A percentile compares a stretch with the other conserved stretches of the same genome.
phyloP scores from a whole-genome alignment of 1,140 invertebrate genomes.

The Drosophila watanabei region DNA sequence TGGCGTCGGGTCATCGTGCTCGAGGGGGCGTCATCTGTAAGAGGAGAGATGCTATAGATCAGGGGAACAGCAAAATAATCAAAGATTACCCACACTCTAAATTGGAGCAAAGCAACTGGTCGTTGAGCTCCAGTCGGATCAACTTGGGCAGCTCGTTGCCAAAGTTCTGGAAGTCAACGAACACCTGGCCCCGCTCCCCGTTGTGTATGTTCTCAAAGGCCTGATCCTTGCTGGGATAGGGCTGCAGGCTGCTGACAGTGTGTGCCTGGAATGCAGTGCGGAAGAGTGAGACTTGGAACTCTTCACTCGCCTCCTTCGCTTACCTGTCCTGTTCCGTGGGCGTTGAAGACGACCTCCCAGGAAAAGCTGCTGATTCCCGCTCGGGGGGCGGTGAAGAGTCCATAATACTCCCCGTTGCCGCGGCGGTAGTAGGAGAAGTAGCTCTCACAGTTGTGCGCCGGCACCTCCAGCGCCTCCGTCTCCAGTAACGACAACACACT shows the following conservation, averaged over 20 bases:
- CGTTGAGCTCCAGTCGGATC: conserved; percentile 40
- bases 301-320: not conserved
- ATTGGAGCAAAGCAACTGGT: conserved; percentile 36
- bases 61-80: not conserved
- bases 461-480: conserved; percentile 17
- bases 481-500: conserved; percentile 12
- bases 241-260: conserved; percentile 37
- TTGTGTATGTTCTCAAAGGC: conserved; percentile 44
- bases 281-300: not conserved
- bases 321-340: conserved; percentile 33
- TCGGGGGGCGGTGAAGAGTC: conserved; percentile 39
- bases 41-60: not conserved
- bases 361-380: conserved; percentile 40
- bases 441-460: conserved; percentile 44
- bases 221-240: conserved; percentile 48
- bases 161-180: conserved; percentile 41
- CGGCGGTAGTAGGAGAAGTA: conserved; percentile 33
- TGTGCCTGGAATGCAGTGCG: conserved; percentile 19
- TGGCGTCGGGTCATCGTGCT: conserved; percentile 46
- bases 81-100: conserved; percentile 49
- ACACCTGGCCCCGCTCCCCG: conserved; percentile 45
- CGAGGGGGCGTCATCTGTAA: conserved; percentile 46
- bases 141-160: conserved; percentile 58
- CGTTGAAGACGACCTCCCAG: conserved; percentile 48
- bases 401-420: conserved; percentile 28